These are phyloP conservation scores for Spilogale gracilis DNA, from an alignment of 2,113 vertebrate species.

Conservation along the genomic window DNA sequence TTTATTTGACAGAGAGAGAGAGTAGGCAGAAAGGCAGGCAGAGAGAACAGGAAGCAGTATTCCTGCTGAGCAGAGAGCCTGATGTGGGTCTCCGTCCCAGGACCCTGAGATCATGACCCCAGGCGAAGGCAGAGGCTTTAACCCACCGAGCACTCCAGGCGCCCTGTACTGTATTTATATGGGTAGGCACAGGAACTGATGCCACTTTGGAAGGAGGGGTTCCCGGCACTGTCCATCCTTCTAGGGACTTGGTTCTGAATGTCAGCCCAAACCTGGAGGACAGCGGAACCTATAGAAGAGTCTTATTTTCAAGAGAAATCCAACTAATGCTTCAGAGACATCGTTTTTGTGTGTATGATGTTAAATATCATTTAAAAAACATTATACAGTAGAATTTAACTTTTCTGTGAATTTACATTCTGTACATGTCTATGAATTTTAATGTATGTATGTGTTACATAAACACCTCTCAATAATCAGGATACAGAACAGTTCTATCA, in stretches of 20 bases:
- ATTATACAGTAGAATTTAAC: not conserved
- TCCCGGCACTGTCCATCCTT: not conserved
- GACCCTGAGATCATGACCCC: no score
- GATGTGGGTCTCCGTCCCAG: no score
- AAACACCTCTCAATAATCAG: not conserved
- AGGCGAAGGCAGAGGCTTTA: no score
- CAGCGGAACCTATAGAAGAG: rapidly evolving
- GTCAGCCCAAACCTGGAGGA: not conserved
- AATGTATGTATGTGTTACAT: not conserved
- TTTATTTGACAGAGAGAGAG: no score
- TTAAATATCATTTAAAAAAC: slow-evolving; percentile 8
- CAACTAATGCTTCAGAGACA: not conserved
- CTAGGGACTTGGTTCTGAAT: not conserved
- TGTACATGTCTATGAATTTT: not conserved
- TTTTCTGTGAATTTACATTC: not conserved
- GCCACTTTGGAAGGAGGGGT: not conserved
- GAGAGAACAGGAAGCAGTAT: no score
- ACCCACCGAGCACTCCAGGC: no score
- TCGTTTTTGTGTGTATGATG: not conserved
- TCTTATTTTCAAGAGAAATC: not conserved
- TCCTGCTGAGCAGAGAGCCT: no score
- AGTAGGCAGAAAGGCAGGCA: no score
- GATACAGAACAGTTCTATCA: not conserved
- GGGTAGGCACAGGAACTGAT: not conserved
- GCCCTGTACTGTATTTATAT: not conserved